phyloP scores from a whole-genome alignment of 1,140 invertebrate genomes.

The Homalodisca vitripennis region DNA sequence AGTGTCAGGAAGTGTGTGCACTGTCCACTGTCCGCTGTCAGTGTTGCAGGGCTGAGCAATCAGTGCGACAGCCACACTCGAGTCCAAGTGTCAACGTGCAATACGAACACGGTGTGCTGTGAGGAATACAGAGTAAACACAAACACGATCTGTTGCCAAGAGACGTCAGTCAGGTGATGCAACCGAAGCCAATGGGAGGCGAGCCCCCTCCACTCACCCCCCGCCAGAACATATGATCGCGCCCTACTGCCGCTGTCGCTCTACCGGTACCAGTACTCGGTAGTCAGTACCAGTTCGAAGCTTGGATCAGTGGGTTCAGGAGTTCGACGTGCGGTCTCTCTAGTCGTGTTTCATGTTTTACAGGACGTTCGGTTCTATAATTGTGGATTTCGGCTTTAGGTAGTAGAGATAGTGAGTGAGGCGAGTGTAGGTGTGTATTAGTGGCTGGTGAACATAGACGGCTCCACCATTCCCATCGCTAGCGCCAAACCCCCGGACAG shows the following conservation, averaged over 20 bases:
- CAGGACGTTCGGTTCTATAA: neutral
- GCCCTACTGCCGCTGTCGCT: neutral
- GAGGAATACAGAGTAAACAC: neutral
- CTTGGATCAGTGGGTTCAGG: conserved; percentile 14
- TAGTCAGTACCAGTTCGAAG: conserved; percentile 6
- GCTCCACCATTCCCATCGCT: conserved; percentile 46
- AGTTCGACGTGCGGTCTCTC: neutral
- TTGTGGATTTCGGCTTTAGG: conserved; percentile 14
- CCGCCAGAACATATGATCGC: conserved; percentile 9
- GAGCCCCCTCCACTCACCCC: neutral
- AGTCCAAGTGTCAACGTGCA: no score
- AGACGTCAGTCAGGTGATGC: conserved; percentile 10
- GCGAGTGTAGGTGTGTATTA: neutral
- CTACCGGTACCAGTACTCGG: no score
- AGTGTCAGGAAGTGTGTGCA: no score
- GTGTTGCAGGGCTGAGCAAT: no score
- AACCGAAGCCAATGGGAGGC: neutral
- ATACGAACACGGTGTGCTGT: neutral
- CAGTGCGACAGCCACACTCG: no score
- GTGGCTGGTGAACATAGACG: conserved; percentile 29
- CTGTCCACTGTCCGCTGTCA: no score
- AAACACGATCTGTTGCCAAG: conserved; percentile 13
- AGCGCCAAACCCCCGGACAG: conserved; percentile 35
- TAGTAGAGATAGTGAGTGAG: neutral
- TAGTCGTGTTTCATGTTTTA: neutral